Evolutionary conservation across 2,797 vertebrate genomes (phyloP).

Genomic region (Prunella strophiata): DNA sequence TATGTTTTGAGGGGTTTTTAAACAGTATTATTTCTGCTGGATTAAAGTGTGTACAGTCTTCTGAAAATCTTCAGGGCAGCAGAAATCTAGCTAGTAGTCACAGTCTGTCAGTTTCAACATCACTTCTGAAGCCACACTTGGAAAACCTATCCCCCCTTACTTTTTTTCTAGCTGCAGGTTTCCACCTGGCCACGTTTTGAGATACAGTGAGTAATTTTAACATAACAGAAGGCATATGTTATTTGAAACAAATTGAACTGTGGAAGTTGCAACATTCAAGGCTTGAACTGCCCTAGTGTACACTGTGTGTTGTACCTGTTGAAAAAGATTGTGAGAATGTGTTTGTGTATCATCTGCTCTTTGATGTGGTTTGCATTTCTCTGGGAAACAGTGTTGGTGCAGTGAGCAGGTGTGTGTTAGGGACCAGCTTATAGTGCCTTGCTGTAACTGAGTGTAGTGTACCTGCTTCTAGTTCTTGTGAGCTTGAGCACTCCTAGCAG

Average conservation of each 20-base stretch:
- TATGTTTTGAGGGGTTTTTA: accelerated
- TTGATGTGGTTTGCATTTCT: not conserved
- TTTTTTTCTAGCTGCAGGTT: not conserved
- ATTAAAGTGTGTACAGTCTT: not conserved
- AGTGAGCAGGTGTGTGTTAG: not conserved
- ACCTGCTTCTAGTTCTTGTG: not conserved
- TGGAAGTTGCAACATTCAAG: not conserved
- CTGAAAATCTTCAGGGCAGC: not conserved
- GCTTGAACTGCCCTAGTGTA: not conserved
- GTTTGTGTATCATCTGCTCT: not conserved
- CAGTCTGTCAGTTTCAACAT: not conserved
- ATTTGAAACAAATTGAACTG: not conserved
- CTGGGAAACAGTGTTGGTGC: not conserved
- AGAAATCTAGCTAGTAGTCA: not conserved
- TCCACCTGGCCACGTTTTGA: not conserved
- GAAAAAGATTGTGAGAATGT: not conserved
- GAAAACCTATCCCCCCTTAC: accelerated
- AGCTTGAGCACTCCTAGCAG: not conserved
- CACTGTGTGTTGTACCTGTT: not conserved
- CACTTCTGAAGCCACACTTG: not conserved
- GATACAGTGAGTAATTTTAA: not conserved
- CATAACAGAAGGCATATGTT: not conserved
- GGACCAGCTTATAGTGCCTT: not conserved
- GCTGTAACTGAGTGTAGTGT: not conserved
- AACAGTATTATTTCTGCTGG: not conserved